Base-by-base conservation (phyloP, 2,113 vertebrate genomes). In the Psittacula cyanocephala region DNA sequence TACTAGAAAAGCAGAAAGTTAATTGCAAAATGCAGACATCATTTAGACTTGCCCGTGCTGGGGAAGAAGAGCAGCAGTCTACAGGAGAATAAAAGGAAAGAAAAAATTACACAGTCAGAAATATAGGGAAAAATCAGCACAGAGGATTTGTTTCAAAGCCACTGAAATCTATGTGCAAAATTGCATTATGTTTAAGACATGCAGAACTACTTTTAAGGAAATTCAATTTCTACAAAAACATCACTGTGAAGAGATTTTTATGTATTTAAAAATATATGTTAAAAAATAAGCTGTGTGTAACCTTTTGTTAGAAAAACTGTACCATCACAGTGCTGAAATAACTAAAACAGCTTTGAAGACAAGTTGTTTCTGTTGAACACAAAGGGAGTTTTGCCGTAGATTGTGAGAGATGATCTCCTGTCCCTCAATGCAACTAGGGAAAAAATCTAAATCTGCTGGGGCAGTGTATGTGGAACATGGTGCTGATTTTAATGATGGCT, bases 401-500 rank as follows among this genome's bases (percentile, higher is more conserved):
- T 8, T 65, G 55, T 3, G 44, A 79, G 62, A 44, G 47, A 46
- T 1, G 24, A 47, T 1, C 8, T 50, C 46, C 60, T 50, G 50
- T 53, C 49, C 43, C 64, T 89, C 55, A 17, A n/a, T 1, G 2
- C 52, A 78, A 52, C 65, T 49, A 10, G 44, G 50, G 44, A 37
- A 84, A 83, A 72, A 86, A 84, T 0, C 18, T 33, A 14, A 52
- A 67, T 52, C 28, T 62, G 86, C 77, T 79, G 77, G 63, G 88
- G 65, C 62, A 69, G 35, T 81, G 72, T 76, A 95, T 96, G 86
- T 82, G 78, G 52, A 92, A 76, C 57, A 50, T 10, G n/a, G 96
- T 59, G 92, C 88, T 91, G 90, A 91, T 96, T 93, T 96, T 78
- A 84, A 41, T 41, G 81, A 88, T 13, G 72, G 69, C 69, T 94